Base-by-base conservation (phyloP, 2,113 vertebrate species). In the Ia io region DNA sequence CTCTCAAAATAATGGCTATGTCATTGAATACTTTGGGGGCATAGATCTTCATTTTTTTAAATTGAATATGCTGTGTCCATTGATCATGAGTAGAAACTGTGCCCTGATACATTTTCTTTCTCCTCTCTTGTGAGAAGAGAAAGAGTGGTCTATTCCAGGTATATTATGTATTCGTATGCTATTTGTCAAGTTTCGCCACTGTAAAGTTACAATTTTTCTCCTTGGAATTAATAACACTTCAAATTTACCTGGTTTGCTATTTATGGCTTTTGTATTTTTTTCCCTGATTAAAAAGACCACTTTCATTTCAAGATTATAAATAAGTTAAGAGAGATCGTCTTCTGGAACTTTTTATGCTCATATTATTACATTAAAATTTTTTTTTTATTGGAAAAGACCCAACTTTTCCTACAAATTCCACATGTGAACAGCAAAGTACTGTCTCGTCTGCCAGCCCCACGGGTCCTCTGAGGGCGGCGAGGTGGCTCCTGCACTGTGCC, bases 391-490 rank as follows among this genome's bases (percentile, higher is more conserved):
- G 16, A 84, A 84, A 61, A 42, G 13, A 51, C 17, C 16, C 14
- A 20, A 18, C 30, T 37, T 65, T 90, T 71, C 1, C 37, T 32
- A 20, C 18, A 98, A 99, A 98, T 98, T 99, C 98, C 99, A 99
- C 98, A 84, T 98, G 98, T 98, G 98, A 98, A 99, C 99, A 98
- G 99, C 99, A 98, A 99, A 99, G 99, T 98, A 99, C 99, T 98
- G 98, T 98, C 99, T 99, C 9, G 95, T 98, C 98, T 99, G 96
- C 98, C 98, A 97, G 98, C 98, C 98, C 96, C 98, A 98, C 96
- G 98, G 98, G 98, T 98, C 96, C 97, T 67, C 98, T 44, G 71
- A 17, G 98, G 98, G 98, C 98, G 98, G 98, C 98, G 98, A 14
- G 98, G 98, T 98, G 98, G 98, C 98, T 99, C 98, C 98, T 97